Evolutionary conservation across 2,113 vertebrate genomes (phyloP).

Genomic region (Ophiodon elongatus): DNA sequence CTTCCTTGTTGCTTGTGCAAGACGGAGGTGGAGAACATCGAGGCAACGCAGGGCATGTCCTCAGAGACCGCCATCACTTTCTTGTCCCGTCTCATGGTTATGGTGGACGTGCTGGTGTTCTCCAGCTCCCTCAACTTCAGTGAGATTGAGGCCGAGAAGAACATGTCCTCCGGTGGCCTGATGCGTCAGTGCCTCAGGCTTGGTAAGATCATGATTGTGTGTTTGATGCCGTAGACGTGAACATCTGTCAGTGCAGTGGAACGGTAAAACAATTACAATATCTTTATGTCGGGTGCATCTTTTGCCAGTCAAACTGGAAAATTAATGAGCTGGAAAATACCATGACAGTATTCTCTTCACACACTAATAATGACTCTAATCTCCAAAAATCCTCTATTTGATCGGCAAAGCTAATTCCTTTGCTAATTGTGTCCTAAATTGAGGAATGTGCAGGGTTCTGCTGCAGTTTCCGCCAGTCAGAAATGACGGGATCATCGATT

Average conservation of each 20-base stretch:
- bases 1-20: slow-evolving; percentile 73
- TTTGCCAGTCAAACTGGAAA: slow-evolving; percentile 28
- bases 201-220: slow-evolving; percentile 47
- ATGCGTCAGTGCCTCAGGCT: slow-evolving; percentile 98
- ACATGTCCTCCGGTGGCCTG: slow-evolving; percentile 98
- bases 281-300: slow-evolving; percentile 7
- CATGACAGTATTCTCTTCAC: slow-evolving; percentile 23
- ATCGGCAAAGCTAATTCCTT: slow-evolving; percentile 48
- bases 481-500: slow-evolving; percentile 19
- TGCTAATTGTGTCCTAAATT: slow-evolving; percentile 40
- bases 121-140: slow-evolving; percentile 98
- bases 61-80: slow-evolving; percentile 96
- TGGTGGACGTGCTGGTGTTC: slow-evolving; percentile 98
- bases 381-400: slow-evolving; percentile 52
- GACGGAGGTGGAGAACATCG: slow-evolving; percentile 95
- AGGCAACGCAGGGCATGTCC: slow-evolving; percentile 98
- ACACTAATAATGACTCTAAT: slow-evolving; percentile 56
- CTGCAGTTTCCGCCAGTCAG: slow-evolving; percentile 18
- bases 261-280: slow-evolving; percentile 17
- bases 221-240: slow-evolving; percentile 20
- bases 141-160: slow-evolving; percentile 98
- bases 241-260: not conserved
- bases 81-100: slow-evolving; percentile 96
- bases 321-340: slow-evolving; percentile 43
- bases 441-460: slow-evolving; percentile 11